Evolutionary conservation across 2,113 vertebrate species (phyloP).

Genomic region (Apaloderma vittatum): DNA sequence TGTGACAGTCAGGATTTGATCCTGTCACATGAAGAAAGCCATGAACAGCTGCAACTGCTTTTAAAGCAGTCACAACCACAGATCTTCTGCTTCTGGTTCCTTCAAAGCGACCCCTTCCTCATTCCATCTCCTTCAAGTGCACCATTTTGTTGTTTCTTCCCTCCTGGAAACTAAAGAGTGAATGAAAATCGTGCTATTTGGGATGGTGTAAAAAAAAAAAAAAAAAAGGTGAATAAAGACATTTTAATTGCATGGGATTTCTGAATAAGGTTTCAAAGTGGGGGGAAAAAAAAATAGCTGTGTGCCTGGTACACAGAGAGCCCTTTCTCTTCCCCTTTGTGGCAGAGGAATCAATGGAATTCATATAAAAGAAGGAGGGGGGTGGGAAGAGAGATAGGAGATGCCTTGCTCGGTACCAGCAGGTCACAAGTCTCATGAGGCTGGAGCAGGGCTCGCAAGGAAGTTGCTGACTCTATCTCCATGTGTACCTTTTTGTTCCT

Average conservation of each 20-base stretch:
- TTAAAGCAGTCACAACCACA: not conserved
- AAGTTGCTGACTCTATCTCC: conserved; percentile 73
- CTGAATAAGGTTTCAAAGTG: conserved; percentile 51
- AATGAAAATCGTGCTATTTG: conserved; percentile 32
- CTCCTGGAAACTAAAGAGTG: conserved; percentile 33
- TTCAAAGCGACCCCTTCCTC: not conserved
- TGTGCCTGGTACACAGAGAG: conserved; percentile 79
- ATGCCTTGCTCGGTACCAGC: conserved; percentile 72
- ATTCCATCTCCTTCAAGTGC: not conserved
- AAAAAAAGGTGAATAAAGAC: conserved; percentile 29
- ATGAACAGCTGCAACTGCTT: not conserved
- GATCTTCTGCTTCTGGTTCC: not conserved
- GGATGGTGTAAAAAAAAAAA: conserved; percentile 1
- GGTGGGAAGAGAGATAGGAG: conserved; percentile 70
- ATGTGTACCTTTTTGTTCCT: conserved; percentile 70
- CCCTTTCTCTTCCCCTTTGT: conserved; percentile 55
- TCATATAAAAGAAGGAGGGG: conserved; percentile 65
- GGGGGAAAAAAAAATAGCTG: not conserved
- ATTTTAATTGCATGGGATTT: conserved; percentile 62
- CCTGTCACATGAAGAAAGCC: not conserved
- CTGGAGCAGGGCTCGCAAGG: conserved; percentile 47
- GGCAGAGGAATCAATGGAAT: conserved; percentile 78
- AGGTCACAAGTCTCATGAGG: conserved; percentile 77
- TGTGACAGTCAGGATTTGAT: not conserved
- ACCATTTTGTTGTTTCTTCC: not conserved